Percentiles rank a stretch among this genome's conserved stretches.
Conservation (phyloP, 2,888 invertebrate species). For the Tetheella fluctuosa region DNA sequence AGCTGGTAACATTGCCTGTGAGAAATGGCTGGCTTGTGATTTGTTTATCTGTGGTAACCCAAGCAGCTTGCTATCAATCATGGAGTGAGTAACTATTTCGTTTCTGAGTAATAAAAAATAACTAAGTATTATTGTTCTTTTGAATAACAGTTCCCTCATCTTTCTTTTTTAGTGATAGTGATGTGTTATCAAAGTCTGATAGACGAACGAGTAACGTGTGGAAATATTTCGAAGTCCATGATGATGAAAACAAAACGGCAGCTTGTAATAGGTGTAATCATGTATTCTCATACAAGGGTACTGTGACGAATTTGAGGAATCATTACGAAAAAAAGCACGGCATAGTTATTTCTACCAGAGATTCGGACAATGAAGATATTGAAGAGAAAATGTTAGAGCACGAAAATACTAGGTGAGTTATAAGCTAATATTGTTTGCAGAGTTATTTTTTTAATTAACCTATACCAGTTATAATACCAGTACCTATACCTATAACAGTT, state of each 20-base stretch:
- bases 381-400: not conserved
- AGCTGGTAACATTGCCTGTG: too few relatives aligned
- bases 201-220: constrained; percentile 16
- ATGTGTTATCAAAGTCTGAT: not conserved
- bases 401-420: too few relatives aligned
- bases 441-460: too few relatives aligned
- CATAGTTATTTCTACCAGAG: not conserved
- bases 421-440: not conserved
- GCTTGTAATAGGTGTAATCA: constrained; percentile 29
- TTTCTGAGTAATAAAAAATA: not conserved
- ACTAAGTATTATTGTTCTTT: not conserved
- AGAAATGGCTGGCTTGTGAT: too few relatives aligned
- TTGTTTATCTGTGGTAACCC: too few relatives aligned
- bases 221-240: constrained; percentile 20
- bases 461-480: too few relatives aligned
- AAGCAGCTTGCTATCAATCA: too few relatives aligned
- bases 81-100: not conserved
- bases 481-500: too few relatives aligned
- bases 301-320: constrained; percentile 25
- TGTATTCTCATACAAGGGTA: constrained; percentile 26
- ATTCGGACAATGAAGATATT: not conserved
- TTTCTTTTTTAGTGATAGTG: not conserved
- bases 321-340: constrained; percentile 24
- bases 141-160: not conserved
- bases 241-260: constrained; percentile 18